Base-by-base conservation (phyloP, 1,140 invertebrate species). In the Muscidifurax raptorellus region DNA sequence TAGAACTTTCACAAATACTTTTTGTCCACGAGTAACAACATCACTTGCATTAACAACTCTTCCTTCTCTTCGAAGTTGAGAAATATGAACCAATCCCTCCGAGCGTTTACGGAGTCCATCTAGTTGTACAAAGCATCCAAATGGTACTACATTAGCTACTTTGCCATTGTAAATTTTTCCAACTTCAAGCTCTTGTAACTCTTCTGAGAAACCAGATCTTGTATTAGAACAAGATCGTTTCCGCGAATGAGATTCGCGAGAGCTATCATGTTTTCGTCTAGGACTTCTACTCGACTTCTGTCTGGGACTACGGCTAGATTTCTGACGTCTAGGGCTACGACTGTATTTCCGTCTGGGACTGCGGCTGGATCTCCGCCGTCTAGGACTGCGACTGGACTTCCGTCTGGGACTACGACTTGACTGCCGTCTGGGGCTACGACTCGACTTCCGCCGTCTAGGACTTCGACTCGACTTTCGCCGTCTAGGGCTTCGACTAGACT, bases 51-150 rank as follows among this genome's bases (percentile, higher is more conserved):
- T 97, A 1, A 97, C 98, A 12, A 99, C 98, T 87, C 99, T 94
- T 0, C 98, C 99, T 93, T 99, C 98, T 71, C 97, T 94, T 52
- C 98, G 91, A 30, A 99, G 92, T 93, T 99, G 98, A 15, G 99
- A 99, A 87, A 99, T 99, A 90, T 99, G 99, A 12, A 99, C 98
- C 0, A 99, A 93, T 2, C 99, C 99, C 93, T 99, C 99, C 95
- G 96, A 97, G 82, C 97, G 94, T 82, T 96, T 95, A 75, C 96
- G 94, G 10, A 99, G 93, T 0, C 98, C 98, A 90, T 99, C 98
- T 9, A 99, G 92, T 92, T 98, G 97, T 0, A 99, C 98, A 94
- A 99, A 99, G 92, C 98, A 99, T 2, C 99, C 99, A 94, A 99
- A 99, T 52, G 97, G 96, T 40, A 99, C 98, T 86, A 99, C 97